Evolutionary conservation across 1,140 invertebrate genomes (phyloP).

Genomic region (Panagrolaimus sp.): DNA sequence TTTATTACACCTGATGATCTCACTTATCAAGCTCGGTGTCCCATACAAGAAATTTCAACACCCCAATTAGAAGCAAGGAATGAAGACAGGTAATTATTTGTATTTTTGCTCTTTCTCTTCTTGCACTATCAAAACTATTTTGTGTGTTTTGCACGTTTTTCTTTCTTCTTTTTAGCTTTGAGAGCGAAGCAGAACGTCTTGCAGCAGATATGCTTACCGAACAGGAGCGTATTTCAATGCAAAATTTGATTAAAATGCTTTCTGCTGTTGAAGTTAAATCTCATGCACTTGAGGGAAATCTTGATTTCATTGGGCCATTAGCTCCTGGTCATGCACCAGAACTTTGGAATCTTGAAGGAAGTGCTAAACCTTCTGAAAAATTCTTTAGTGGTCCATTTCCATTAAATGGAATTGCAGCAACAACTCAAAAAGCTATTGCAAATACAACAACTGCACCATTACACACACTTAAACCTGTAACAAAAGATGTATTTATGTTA

Average conservation of each 20-base stretch:
- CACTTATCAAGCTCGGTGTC: conserved; percentile 56
- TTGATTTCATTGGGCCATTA: too few relatives aligned
- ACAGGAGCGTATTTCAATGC: conserved; percentile 8
- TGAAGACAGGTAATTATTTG: conserved; percentile 7
- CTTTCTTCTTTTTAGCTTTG: not conserved
- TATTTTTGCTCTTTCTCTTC: not conserved
- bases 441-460: not conserved
- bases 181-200: conserved; percentile 6
- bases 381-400: too few relatives aligned
- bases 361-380: not conserved
- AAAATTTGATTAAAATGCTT: conserved; percentile 10
- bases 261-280: conserved; percentile 8
- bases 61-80: not conserved
- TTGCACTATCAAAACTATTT: conserved; percentile 3
- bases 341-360: conserved; percentile 13
- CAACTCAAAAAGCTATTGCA: not conserved
- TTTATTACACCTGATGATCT: conserved; percentile 57
- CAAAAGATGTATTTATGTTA: conserved; percentile 17
- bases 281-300: not conserved
- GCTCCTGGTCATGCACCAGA: not conserved
- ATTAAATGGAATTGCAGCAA: not conserved
- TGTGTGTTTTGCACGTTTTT: not conserved
- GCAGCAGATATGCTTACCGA: conserved; percentile 6
- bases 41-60: conserved; percentile 26
- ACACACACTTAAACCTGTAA: conserved; percentile 20